These are phyloP conservation scores for Standfussiana lucernea DNA, from an alignment of 2,888 invertebrate species.

Conservation along the genomic window DNA sequence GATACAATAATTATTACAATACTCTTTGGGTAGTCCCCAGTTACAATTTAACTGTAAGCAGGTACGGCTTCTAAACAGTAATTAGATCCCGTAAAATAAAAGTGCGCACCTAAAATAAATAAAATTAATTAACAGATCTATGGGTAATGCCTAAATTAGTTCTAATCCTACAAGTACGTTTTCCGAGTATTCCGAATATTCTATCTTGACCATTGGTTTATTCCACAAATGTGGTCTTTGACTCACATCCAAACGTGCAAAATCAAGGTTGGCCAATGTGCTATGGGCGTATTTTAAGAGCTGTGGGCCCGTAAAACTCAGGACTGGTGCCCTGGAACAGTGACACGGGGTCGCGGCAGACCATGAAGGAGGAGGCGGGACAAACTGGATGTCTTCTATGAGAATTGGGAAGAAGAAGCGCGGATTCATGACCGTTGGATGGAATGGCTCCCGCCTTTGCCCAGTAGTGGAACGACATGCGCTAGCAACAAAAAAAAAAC, in stretches of 20 bases:
- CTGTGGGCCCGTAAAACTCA: neutral
- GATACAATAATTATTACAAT: conserved; percentile 42
- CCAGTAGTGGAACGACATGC: neutral
- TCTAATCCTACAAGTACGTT: neutral
- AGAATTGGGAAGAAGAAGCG: too few relatives aligned
- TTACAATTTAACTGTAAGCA: conserved; percentile 3
- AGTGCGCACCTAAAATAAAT: conserved; percentile 1
- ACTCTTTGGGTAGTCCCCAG: conserved; percentile 14
- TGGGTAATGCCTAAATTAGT: neutral
- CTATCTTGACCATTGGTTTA: neutral
- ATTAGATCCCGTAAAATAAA: conserved; percentile 31
- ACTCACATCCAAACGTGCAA: neutral
- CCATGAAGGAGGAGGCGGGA: too few relatives aligned
- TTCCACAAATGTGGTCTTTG: neutral
- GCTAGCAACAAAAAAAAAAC: too few relatives aligned
- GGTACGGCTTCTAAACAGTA: neutral
- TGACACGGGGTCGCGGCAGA: too few relatives aligned
- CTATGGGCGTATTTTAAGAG: neutral
- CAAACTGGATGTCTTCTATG: too few relatives aligned
- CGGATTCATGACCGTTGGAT: neutral
- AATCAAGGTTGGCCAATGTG: neutral
- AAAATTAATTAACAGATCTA: neutral
- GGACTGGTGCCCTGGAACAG: neutral
- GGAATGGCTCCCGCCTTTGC: too few relatives aligned
- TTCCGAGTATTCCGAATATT: neutral